A percentile compares a stretch with the other conserved stretches of the same genome.
phyloP scores from a whole-genome alignment of 2,888 invertebrate species.

The Pyrgus malvae region DNA sequence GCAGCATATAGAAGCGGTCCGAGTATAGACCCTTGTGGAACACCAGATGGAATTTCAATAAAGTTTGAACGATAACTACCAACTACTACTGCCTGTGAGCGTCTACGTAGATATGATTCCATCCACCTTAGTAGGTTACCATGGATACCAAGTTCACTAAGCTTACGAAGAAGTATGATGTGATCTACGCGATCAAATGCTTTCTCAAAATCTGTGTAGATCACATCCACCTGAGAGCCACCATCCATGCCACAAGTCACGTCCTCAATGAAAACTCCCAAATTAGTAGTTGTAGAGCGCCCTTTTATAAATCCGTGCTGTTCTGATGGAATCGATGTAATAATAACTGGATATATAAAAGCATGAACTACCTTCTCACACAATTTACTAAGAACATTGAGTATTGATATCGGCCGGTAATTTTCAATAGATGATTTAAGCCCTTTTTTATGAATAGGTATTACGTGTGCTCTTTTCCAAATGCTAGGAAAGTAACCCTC shows the following conservation, averaged over 20 bases:
- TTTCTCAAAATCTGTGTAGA: constrained; percentile 38
- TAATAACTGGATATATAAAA: constrained; percentile 4
- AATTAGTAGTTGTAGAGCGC: constrained; percentile 31
- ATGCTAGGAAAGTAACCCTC: constrained; percentile 3
- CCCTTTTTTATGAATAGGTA: constrained; percentile 8
- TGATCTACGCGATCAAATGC: constrained; percentile 36
- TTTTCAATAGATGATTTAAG: constrained; percentile 8
- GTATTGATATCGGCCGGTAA: constrained; percentile 8
- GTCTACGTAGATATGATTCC: constrained; percentile 27
- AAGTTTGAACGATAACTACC: constrained; percentile 17
- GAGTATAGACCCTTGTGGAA: constrained; percentile 37
- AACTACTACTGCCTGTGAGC: constrained; percentile 19
- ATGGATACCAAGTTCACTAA: constrained; percentile 22
- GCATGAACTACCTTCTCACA: constrained; percentile 10
- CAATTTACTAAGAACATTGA: neutral
- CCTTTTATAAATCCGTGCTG: constrained; percentile 30
- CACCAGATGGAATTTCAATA: constrained; percentile 29
- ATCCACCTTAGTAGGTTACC: constrained; percentile 30
- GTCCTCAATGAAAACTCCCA: constrained; percentile 26
- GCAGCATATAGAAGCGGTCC: constrained; percentile 34
- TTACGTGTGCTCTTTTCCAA: constrained; percentile 9
- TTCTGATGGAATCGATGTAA: neutral
- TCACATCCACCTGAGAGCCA: constrained; percentile 32
- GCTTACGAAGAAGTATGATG: constrained; percentile 25
- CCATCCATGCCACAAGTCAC: constrained; percentile 23